A percentile compares a stretch with the other conserved stretches of the same genome.
These are phyloP conservation scores for Schizothorax lantsangensis DNA, from an alignment of 2,797 vertebrate genomes.

Conservation along the genomic window DNA sequence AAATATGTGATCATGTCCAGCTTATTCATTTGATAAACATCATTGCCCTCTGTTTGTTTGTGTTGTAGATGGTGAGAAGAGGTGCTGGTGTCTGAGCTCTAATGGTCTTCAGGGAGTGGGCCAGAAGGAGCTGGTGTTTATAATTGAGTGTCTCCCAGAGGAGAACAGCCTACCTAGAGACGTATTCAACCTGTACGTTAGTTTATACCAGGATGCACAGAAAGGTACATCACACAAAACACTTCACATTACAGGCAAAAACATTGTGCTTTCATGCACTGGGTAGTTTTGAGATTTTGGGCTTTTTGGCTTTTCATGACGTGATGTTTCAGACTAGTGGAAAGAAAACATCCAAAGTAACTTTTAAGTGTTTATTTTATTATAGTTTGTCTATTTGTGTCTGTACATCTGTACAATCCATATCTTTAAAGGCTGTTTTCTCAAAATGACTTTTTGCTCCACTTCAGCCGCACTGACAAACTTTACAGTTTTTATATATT, in stretches of 20 bases:
- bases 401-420: neutral
- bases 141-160: constrained; percentile 86
- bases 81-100: constrained; percentile 93
- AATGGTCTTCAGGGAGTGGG: constrained; percentile 91
- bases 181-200: constrained; percentile 87
- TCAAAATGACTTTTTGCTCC: no score
- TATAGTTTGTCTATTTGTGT: neutral
- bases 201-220: constrained; percentile 89
- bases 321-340: neutral
- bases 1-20: neutral
- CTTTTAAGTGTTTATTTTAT: neutral
- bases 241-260: neutral
- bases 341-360: neutral
- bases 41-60: neutral
- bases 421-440: neutral
- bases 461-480: neutral
- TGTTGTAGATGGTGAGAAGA: constrained; percentile 80
- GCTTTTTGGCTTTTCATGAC: neutral
- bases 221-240: constrained; percentile 78
- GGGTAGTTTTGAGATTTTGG: neutral
- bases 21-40: neutral
- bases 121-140: constrained; percentile 91
- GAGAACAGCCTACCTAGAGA: constrained; percentile 88
- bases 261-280: neutral
- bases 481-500: neutral